Conservation (phyloP, 2,113 vertebrate species). For the Albula glossodonta region DNA sequence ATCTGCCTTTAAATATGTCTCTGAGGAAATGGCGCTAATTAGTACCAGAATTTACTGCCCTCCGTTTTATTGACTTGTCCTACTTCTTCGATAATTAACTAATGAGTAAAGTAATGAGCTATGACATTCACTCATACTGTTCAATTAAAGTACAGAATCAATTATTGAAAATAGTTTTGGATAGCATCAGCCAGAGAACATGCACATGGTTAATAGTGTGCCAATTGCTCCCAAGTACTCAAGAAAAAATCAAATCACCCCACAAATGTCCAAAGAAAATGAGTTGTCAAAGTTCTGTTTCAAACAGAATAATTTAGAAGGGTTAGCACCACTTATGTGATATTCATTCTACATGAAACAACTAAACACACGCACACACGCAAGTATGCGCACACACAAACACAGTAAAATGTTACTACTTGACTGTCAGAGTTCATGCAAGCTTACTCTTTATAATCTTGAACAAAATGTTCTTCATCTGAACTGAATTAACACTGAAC, state of each 20-base stretch:
- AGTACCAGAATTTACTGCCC: conserved; percentile 99
- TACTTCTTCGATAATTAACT: conserved; percentile 99
- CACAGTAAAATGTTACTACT: too few species aligned
- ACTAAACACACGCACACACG: too few species aligned
- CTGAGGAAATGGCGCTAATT: conserved; percentile 98
- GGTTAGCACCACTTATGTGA: too few species aligned
- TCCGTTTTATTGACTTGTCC: conserved; percentile 99
- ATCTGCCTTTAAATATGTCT: conserved; percentile 99
- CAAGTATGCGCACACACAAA: too few species aligned
- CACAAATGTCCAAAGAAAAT: not conserved
- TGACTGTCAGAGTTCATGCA: too few species aligned
- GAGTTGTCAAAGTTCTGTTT: conserved; percentile 2
- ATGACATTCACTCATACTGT: conserved; percentile 99
- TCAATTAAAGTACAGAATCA: conserved; percentile 99
- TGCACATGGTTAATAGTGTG: conserved; percentile 47
- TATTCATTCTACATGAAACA: too few species aligned
- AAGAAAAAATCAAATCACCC: conserved; percentile 12
- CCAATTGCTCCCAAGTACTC: conserved; percentile 43
- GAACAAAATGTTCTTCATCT: too few species aligned
- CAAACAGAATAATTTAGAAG: not conserved
- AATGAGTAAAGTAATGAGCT: conserved; percentile 99
- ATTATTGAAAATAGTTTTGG: conserved; percentile 99
- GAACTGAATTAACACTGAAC: too few species aligned
- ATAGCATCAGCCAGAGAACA: conserved; percentile 66
- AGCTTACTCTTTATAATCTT: too few species aligned